Evolutionary conservation across 2,888 invertebrate species (phyloP).

Genomic region (Pseudococcus jackbeardsleyi): DNA sequence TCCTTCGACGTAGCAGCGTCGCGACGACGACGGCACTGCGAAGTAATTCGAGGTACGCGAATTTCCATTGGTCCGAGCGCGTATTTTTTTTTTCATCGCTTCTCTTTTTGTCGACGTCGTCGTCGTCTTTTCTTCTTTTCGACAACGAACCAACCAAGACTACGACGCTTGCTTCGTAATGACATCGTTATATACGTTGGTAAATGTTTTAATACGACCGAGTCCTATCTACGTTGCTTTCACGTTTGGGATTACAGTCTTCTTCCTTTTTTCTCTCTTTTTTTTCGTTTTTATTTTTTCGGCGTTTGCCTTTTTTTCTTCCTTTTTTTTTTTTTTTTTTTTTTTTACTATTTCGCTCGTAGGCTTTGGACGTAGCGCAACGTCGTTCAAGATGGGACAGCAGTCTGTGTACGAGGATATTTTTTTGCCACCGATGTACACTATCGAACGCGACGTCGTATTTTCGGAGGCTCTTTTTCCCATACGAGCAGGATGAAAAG

Average conservation of each 20-base stretch:
- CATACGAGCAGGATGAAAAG: neutral
- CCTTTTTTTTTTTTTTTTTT: neutral
- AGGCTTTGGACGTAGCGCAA: neutral
- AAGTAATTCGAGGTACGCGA: constrained; percentile 38
- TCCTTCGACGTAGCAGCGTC: neutral
- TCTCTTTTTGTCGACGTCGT: neutral
- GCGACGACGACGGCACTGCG: neutral
- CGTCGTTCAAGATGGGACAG: neutral
- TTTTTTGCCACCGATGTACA: neutral
- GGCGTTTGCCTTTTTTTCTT: neutral
- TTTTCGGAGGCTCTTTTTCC: neutral
- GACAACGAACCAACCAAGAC: neutral
- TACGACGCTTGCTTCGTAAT: constrained; percentile 19
- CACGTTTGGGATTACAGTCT: constrained; percentile 32
- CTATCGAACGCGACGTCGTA: neutral
- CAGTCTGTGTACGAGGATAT: neutral
- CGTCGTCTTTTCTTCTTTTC: constrained; percentile 5
- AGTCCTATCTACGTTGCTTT: constrained; percentile 21
- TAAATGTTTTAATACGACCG: constrained; percentile 44
- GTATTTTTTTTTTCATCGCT: neutral
- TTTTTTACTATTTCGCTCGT: neutral
- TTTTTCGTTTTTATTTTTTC: neutral
- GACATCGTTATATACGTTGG: constrained; percentile 38
- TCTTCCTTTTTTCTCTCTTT: neutral
- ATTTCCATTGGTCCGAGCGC: constrained; percentile 30